Percentiles rank a stretch among this genome's conserved stretches.
phyloP scores from a whole-genome alignment of 2,797 vertebrate genomes.

The Eospalax fontanierii region DNA sequence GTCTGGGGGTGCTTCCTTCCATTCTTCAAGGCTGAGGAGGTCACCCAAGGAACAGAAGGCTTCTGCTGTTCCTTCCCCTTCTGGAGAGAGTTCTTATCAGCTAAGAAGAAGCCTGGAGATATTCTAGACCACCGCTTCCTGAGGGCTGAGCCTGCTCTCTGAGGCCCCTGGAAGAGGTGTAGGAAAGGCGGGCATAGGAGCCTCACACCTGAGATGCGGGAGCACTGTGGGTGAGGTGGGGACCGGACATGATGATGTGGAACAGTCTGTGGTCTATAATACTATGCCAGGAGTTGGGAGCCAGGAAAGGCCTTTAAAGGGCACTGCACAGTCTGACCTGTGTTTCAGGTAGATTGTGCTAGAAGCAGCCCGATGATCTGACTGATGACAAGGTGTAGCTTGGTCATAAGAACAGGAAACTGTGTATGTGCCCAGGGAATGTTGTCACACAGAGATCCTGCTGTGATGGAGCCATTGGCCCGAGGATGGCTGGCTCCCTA shows the following conservation, averaged over 20 bases:
- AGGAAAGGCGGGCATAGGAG: accelerated
- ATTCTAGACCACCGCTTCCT: not conserved
- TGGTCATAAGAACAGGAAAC: not conserved
- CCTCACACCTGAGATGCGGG: too few species aligned
- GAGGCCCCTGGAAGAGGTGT: not conserved
- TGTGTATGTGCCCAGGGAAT: not conserved
- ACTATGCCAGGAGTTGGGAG: not conserved
- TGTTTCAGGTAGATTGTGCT: not conserved
- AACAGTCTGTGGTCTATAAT: not conserved
- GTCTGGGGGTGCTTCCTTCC: constrained; percentile 61
- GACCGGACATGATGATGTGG: not conserved
- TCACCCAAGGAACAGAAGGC: constrained; percentile 67
- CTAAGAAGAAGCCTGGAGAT: not conserved
- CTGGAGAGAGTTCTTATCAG: constrained; percentile 7
- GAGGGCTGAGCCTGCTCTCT: not conserved
- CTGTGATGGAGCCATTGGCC: not conserved
- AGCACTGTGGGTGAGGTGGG: not conserved
- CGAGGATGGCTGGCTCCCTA: not conserved
- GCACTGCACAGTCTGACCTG: accelerated
- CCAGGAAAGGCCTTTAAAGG: not conserved
- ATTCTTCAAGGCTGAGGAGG: constrained; percentile 74
- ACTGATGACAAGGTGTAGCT: not conserved
- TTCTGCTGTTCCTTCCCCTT: constrained; percentile 61
- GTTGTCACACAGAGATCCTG: not conserved
- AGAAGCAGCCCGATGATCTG: not conserved